Base-by-base conservation (phyloP, 1,140 invertebrate genomes). In the Lepidostoma basale region DNA sequence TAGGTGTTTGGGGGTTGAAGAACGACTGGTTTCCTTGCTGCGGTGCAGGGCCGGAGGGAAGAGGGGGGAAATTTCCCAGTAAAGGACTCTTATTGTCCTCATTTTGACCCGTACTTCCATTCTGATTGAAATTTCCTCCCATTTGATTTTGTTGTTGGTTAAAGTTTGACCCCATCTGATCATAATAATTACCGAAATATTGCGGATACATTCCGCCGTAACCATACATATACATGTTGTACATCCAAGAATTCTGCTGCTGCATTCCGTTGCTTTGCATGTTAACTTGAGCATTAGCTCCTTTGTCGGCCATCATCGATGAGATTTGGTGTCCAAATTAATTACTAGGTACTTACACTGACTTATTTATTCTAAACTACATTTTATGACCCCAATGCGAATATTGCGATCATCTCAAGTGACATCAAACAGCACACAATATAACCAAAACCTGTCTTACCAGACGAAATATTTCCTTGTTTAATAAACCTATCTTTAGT, bases 1-100 rank as follows among this genome's bases (percentile, higher is more conserved):
- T 87, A 26, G 86, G 85, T 30, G 85, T 78, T 72, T 85, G 85
- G 30, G 75, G 75, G 39, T 84, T 85, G 73, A 83, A 78, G 72
- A 77, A 81, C 8, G 36, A 28, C 23, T 58, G 33, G n/a, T 49
- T 78, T 76, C 45, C 45, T 25, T 52, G 47, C 33, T 78, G 75
- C 60, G 79, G 77, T 28, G 78, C 77, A 75, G 81, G 79, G 67
- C 78, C 77, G 69, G 81, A 74, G 56, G 81, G 77, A 54, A 80
- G 81, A 23, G 75, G 73, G 40, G 84, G 83, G 66, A 80, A 76
- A 39, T 77, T 75, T n/a, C 75, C 73, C 44, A 69, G 62, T 44
- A 74, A 63, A 70, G 71, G 77, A 75, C 42, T 78, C 75, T 68
- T 78, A 36, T 68, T 78, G 76, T 25, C 59, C 47, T 28, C 78